These are phyloP conservation scores for Gallirallus australis DNA, from an alignment of 2,797 vertebrate species.

Conservation along the genomic window DNA sequence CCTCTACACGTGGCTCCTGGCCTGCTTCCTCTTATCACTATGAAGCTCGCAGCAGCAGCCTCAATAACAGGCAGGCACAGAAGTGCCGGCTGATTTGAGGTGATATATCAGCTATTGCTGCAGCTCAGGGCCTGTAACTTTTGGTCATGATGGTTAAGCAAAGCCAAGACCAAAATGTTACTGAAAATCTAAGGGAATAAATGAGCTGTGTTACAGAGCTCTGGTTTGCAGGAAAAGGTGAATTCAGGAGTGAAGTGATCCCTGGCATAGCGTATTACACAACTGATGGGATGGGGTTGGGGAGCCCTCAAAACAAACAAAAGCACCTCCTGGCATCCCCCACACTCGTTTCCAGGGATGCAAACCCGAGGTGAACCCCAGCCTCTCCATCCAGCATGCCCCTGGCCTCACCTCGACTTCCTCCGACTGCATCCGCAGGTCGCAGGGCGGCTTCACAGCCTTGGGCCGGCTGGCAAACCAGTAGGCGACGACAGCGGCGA, in stretches of 20 bases:
- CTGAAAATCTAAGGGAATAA: neutral
- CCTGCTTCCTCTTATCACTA: neutral
- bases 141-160: neutral
- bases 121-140: neutral
- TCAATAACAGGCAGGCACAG: neutral
- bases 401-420: conserved; percentile 84
- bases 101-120: neutral
- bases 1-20: neutral
- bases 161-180: neutral
- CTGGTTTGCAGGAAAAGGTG: neutral
- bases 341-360: accelerated
- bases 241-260: neutral
- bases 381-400: accelerated
- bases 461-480: conserved; percentile 93
- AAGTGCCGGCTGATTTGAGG: neutral
- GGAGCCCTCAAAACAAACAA: accelerated
- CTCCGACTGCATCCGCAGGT: conserved; percentile 90
- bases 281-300: neutral
- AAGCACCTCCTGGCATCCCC: neutral
- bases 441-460: conserved; percentile 89
- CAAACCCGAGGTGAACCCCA: accelerated
- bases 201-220: neutral
- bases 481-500: conserved; percentile 90
- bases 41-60: neutral
- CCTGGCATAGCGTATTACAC: accelerated